Evolutionary conservation across 2,797 vertebrate genomes (phyloP).

Genomic region (Malacoctenus gilli): DNA sequence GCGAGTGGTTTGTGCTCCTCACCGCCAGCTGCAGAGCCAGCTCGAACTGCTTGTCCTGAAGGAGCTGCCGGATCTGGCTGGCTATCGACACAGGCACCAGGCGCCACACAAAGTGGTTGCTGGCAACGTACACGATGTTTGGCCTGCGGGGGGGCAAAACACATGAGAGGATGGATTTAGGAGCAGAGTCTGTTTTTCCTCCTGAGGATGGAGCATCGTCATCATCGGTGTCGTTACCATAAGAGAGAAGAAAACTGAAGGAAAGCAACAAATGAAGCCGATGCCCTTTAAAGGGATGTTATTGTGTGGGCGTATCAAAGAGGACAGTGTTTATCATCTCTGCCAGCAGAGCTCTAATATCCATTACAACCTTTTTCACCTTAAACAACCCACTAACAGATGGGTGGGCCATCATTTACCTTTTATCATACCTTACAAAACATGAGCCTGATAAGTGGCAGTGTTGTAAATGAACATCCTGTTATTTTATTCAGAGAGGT

Average conservation of each 20-base stretch:
- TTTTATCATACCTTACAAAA: too few species aligned
- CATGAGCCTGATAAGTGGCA: too few species aligned
- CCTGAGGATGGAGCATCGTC: too few species aligned
- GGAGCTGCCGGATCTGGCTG: constrained; percentile 95
- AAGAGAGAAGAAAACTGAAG: constrained; percentile 5
- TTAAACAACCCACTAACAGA: too few species aligned
- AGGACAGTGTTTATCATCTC: too few species aligned
- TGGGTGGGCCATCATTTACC: too few species aligned
- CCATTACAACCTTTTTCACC: too few species aligned
- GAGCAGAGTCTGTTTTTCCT: too few species aligned
- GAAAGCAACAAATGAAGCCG: background rate
- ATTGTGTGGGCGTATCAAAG: too few species aligned
- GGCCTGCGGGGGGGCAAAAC: constrained; percentile 74
- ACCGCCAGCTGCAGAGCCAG: constrained; percentile 96
- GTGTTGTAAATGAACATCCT: too few species aligned
- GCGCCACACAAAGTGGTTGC: constrained; percentile 99
- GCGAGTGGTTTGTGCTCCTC: constrained; percentile 66
- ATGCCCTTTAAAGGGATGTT: background rate
- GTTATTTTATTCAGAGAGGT: too few species aligned
- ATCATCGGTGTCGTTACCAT: constrained; percentile 1
- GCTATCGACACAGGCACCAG: constrained; percentile 96
- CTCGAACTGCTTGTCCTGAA: constrained; percentile 99
- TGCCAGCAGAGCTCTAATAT: too few species aligned
- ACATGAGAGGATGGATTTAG: constrained; percentile 1
- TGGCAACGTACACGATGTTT: constrained; percentile 96